Conservation (phyloP, 1,140 invertebrate genomes). For the Diploscapter pachys region DNA sequence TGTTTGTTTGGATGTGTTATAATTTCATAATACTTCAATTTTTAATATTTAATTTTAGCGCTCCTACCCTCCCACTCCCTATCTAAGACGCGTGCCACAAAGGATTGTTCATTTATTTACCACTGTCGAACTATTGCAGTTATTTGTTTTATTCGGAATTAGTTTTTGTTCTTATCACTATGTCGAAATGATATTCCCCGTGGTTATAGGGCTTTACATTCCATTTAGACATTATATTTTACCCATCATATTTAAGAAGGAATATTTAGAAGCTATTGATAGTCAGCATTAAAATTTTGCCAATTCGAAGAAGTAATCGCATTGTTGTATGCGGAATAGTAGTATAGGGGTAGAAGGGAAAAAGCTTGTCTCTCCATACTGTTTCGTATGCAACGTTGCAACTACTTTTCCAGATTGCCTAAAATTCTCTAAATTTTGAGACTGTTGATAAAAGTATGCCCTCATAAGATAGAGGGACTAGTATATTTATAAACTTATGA, state of each 20-base stretch:
- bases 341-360: too few relatives aligned
- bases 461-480: too few relatives aligned
- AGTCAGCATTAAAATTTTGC: slow-evolving; percentile 31
- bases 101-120: slow-evolving; percentile 62
- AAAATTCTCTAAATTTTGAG: too few relatives aligned
- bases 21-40: too few relatives aligned
- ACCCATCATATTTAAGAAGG: slow-evolving; percentile 59
- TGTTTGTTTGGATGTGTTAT: too few relatives aligned
- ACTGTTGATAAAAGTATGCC: too few relatives aligned
- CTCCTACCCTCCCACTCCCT: slow-evolving; percentile 63
- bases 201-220: slow-evolving; percentile 61
- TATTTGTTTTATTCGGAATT: slow-evolving; percentile 60
- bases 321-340: too few relatives aligned
- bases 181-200: slow-evolving; percentile 62
- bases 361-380: too few relatives aligned
- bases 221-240: slow-evolving; percentile 60
- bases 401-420: too few relatives aligned
- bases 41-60: slow-evolving; percentile 44
- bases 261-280: slow-evolving; percentile 60
- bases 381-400: too few relatives aligned
- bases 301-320: too few relatives aligned
- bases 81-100: slow-evolving; percentile 62
- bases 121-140: slow-evolving; percentile 59
- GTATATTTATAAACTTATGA: too few relatives aligned
- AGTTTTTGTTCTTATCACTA: slow-evolving; percentile 61